A percentile compares a stretch with the other conserved stretches of the same genome.
Evolutionary conservation across 2,797 vertebrate genomes (phyloP).

Genomic region (Chelon auratus): DNA sequence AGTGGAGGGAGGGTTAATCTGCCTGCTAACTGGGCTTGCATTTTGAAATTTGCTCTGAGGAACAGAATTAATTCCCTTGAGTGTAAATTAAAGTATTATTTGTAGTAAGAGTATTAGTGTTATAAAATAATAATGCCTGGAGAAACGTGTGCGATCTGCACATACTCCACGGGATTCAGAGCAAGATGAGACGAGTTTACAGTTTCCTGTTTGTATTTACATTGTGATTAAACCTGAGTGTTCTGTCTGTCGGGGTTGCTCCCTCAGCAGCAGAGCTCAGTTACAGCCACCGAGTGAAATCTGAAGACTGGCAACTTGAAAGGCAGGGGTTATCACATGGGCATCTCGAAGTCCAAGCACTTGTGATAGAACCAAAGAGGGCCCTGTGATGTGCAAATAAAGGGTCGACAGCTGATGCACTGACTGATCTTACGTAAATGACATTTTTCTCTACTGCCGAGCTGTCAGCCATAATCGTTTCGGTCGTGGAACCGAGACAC

Average conservation of each 20-base stretch:
- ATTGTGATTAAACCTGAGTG: constrained; percentile 32
- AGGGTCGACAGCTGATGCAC: constrained; percentile 27
- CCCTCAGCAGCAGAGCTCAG: constrained; percentile 40
- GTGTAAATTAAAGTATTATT: no score
- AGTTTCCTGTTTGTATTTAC: constrained; percentile 31
- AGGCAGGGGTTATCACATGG: constrained; percentile 69
- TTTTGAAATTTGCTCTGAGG: constrained; percentile 13
- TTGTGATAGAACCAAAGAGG: constrained; percentile 50
- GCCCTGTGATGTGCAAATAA: constrained; percentile 55
- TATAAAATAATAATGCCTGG: neutral
- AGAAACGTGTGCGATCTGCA: constrained; percentile 26
- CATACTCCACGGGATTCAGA: no score
- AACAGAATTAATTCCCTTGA: neutral
- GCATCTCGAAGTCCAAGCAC: constrained; percentile 65
- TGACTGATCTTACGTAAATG: constrained; percentile 9
- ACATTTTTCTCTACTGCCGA: constrained; percentile 12
- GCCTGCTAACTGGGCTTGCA: constrained; percentile 8
- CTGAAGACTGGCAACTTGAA: constrained; percentile 63
- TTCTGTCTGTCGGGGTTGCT: constrained; percentile 13
- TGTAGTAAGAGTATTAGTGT: no score
- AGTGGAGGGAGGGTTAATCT: constrained; percentile 39
- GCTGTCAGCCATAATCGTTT: constrained; percentile 18
- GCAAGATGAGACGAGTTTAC: constrained; percentile 13
- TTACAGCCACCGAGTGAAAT: constrained; percentile 66
- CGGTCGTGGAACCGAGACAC: constrained; percentile 19